Evolutionary conservation across 2,797 vertebrate species (phyloP).

Genomic region (Amazona ochrocephala): DNA sequence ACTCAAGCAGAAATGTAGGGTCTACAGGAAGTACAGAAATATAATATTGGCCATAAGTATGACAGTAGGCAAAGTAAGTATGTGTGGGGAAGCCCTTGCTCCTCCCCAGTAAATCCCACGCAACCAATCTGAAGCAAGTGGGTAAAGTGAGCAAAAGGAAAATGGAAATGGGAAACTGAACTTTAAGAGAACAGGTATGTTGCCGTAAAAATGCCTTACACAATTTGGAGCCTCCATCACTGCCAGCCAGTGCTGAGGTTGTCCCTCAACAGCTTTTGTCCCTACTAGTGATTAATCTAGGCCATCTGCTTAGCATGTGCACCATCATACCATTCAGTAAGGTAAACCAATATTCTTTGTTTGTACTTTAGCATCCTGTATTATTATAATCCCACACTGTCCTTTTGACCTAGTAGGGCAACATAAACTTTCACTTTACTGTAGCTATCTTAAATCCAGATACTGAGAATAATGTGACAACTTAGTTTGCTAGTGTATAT

Average conservation of each 20-base stretch:
- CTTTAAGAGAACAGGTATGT: not conserved
- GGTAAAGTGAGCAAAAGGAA: not conserved
- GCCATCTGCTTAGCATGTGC: not conserved
- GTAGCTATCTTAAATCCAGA: not conserved
- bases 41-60: accelerated
- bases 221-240: not conserved
- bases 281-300: not conserved
- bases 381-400: not conserved
- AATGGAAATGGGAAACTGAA: not conserved
- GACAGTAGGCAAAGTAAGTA: not conserved
- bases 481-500: too few relatives aligned
- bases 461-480: not conserved
- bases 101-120: not conserved
- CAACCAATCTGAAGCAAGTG: not conserved
- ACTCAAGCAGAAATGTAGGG: not conserved
- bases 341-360: not conserved
- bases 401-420: not conserved
- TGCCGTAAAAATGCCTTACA: not conserved
- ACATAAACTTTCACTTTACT: not conserved
- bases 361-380: slow-evolving; percentile 25
- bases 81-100: not conserved
- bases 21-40: not conserved
- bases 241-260: not conserved
- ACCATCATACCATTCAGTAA: not conserved
- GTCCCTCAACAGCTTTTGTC: not conserved